These are phyloP conservation scores for Rhizomys pruinosus DNA, from an alignment of 2,113 vertebrate species.

Conservation along the genomic window DNA sequence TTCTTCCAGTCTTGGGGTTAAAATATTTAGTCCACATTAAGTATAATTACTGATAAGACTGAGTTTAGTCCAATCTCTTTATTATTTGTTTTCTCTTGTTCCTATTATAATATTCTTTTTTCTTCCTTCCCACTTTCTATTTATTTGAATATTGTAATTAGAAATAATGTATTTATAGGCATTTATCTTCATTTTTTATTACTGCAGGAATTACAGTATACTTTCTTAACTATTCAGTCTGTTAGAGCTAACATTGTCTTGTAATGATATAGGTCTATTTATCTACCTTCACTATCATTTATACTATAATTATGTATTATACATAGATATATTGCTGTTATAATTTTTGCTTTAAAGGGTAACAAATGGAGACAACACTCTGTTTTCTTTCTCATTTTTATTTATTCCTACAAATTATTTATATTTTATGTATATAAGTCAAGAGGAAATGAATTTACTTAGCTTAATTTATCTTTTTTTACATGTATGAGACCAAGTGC, in stretches of 20 bases:
- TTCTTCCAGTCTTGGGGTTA: background rate
- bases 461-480: no score
- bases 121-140: background rate
- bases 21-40: slow-evolving; percentile 21
- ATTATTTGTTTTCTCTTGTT: slow-evolving; percentile 14
- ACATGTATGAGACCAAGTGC: no score
- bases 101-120: background rate
- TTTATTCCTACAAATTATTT: background rate
- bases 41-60: background rate
- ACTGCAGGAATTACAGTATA: background rate
- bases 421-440: background rate
- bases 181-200: slow-evolving; percentile 39
- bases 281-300: background rate
- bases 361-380: background rate
- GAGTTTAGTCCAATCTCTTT: background rate
- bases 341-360: slow-evolving; percentile 32
- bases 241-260: background rate
- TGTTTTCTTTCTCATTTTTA: slow-evolving; percentile 21
- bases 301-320: background rate
- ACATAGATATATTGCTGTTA: background rate
- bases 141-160: slow-evolving; percentile 32
- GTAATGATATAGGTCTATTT: background rate
- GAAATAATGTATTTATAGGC: background rate
- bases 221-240: slow-evolving; percentile 17
- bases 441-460: background rate